phyloP scores from a whole-genome alignment of 2,113 vertebrate species.

The Cairina moschata region DNA sequence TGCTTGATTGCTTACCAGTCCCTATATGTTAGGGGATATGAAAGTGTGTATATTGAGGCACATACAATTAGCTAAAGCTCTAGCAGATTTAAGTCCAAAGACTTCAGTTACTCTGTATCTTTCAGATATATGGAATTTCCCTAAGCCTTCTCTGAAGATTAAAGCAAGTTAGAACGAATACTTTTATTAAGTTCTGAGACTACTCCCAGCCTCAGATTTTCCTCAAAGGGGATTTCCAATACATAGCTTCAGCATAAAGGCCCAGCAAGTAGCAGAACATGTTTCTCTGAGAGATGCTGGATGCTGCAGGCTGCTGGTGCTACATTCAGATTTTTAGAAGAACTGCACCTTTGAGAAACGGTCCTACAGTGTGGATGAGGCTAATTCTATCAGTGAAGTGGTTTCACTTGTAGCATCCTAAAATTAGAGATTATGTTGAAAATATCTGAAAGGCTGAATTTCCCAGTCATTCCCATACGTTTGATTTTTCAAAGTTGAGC shows the following conservation, averaged over 20 bases:
- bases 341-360: neutral
- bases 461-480: neutral
- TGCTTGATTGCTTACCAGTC: neutral
- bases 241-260: neutral
- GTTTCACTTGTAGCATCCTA: neutral
- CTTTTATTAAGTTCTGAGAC: neutral
- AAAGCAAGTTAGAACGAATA: constrained; percentile 6
- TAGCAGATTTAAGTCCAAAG: neutral
- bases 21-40: neutral
- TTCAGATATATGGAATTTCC: constrained; percentile 15
- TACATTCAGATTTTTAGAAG: neutral
- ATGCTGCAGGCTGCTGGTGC: neutral
- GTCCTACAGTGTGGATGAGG: neutral
- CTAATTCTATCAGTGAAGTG: neutral
- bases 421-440: neutral
- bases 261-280: neutral
- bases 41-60: neutral
- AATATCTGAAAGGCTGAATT: neutral
- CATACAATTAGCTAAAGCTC: neutral
- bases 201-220: neutral
- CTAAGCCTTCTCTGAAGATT: neutral
- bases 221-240: neutral
- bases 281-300: neutral
- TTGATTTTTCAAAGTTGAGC: neutral
- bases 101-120: neutral